Base-by-base conservation (phyloP, 2,888 invertebrate species). In the Pseudococcus viburni region DNA sequence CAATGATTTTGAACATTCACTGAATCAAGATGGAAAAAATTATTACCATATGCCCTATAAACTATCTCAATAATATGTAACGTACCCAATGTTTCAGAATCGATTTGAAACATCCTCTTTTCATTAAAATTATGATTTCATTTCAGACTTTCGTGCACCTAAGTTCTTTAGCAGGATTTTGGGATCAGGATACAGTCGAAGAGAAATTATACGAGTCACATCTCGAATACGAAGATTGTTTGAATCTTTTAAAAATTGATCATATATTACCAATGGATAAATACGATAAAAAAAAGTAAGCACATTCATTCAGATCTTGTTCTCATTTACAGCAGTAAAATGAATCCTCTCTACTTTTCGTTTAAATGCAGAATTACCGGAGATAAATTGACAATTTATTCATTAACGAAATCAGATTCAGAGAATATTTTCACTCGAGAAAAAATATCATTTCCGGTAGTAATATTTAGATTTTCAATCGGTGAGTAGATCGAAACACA, bases 351-450 rank as follows among this genome's bases (percentile, higher is more conserved):
- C 26, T 2, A 33, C 3, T 33, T 33, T 33, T 33, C 26, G 26
- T 77, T 39, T 39, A 15, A 7, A 7, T 11, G 12, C 15, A 80
- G 80, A 80, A 42, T 80, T 80, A 9, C 42, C 2, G 80, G 80
- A 3, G n/a, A 19, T 5, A 80, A 80, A 46, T 3, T 19, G 15
- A 42, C n/a, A 4, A 42, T 42, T 0, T 98, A 98, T 91, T 95
- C 97, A 0, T 96, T 95, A 91, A 98, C 98, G 0, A 98, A 98
- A 92, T 96, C 97, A 0, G 92, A 98, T 0, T 96, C 97, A 0
- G 98, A 98, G 91, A 94, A 95, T 89, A 92, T 96, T 0, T 93
- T 98, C 0, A 92, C 94, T 84, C 93, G 93, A 88, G 94, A 95
- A 90, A 95, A 94, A 0, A 93, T 92, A 48, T 94, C 94, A 17